A percentile compares a stretch with the other conserved stretches of the same genome.
Conservation (phyloP, 2,797 vertebrate species). For the Mico argentatus region DNA sequence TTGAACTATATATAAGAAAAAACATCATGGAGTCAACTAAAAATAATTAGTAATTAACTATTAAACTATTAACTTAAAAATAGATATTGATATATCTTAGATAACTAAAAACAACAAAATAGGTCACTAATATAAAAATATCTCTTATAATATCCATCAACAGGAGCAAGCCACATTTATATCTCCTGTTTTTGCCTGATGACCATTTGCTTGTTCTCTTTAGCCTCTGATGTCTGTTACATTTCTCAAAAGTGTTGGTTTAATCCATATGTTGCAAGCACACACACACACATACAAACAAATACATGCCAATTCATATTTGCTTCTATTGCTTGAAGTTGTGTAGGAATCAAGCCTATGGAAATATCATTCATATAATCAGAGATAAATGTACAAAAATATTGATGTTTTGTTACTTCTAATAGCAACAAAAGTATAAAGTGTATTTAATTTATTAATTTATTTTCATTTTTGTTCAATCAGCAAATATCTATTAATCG, state of each 20-base stretch:
- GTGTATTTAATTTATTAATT: neutral
- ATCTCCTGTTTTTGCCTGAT: neutral
- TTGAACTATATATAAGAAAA: neutral
- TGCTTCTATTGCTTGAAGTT: neutral
- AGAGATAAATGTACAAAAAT: neutral
- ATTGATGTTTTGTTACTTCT: neutral
- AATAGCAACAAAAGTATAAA: neutral
- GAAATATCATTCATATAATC: neutral
- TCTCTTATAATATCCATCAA: neutral
- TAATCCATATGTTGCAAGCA: neutral
- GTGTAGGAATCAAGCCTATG: neutral
- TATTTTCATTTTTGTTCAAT: neutral
- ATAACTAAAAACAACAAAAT: neutral
- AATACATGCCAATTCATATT: neutral
- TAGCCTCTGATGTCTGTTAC: neutral
- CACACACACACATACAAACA: neutral
- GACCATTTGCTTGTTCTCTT: neutral
- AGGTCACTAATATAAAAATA: neutral
- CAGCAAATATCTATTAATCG: neutral
- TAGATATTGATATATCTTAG: neutral
- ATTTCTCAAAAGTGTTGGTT: neutral
- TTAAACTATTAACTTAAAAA: no score
- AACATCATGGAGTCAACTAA: neutral
- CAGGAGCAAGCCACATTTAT: neutral
- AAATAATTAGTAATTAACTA: neutral